phyloP scores from a whole-genome alignment of 2,113 vertebrate species.

The Todiramphus chloris region DNA sequence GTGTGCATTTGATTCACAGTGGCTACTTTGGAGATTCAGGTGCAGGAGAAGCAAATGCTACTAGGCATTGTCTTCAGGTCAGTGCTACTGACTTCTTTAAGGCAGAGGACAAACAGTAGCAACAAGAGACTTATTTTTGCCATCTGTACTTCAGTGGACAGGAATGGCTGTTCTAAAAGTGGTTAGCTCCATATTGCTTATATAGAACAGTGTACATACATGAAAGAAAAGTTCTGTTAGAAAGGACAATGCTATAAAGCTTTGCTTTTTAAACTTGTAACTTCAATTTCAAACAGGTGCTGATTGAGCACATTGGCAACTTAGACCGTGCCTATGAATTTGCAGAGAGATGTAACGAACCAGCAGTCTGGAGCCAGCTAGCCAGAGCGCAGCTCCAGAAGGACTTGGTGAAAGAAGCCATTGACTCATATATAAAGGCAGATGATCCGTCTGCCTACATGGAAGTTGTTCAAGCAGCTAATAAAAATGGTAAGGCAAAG shows the following conservation, averaged over 20 bases:
- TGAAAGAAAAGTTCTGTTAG: neutral
- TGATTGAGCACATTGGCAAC: conserved; percentile 91
- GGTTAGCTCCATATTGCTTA: neutral
- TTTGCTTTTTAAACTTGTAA: neutral
- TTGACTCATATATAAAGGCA: conserved; percentile 90
- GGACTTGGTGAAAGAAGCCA: conserved; percentile 90
- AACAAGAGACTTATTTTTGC: neutral
- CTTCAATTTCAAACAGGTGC: conserved; percentile 77
- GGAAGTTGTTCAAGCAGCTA: conserved; percentile 89
- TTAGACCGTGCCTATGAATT: conserved; percentile 90
- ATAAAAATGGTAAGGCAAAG: conserved; percentile 80
- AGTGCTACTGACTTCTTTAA: neutral
- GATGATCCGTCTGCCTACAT: conserved; percentile 88
- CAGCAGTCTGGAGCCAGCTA: conserved; percentile 90
- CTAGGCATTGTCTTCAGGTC: neutral
- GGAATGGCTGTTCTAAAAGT: neutral
- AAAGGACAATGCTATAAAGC: neutral
- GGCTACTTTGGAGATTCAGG: neutral
- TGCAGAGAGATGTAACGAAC: conserved; percentile 87
- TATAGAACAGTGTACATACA: neutral
- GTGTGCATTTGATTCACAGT: neutral
- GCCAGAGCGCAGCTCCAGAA: conserved; percentile 87
- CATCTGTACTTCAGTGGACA: neutral
- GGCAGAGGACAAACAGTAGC: neutral
- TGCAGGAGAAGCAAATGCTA: neutral